These are phyloP conservation scores for Rhingia rostrata DNA, from an alignment of 2,888 invertebrate species.

Conservation along the genomic window DNA sequence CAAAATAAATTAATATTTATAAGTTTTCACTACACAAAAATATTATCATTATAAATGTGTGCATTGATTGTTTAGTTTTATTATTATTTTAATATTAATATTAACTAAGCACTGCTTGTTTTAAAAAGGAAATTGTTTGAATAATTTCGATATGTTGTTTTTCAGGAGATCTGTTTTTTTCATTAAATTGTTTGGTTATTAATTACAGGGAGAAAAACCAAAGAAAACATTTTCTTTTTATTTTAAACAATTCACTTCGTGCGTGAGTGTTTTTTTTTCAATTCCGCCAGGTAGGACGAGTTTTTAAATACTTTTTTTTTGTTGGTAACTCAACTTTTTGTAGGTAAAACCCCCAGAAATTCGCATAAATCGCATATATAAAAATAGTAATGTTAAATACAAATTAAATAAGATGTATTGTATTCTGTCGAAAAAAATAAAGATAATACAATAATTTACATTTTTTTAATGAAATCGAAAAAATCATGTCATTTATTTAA, in stretches of 20 bases:
- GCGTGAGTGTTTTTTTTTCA: conserved; percentile 43
- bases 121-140: conserved; percentile 46
- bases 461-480: conserved; percentile 62
- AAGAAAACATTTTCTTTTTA: conserved; percentile 19
- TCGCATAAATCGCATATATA: too few relatives aligned
- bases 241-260: conserved; percentile 64
- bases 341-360: too few relatives aligned
- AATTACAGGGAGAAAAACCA: conserved; percentile 65
- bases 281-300: conserved; percentile 62
- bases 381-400: too few relatives aligned
- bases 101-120: conserved; percentile 55
- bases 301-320: conserved; percentile 1
- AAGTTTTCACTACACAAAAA: conserved; percentile 40
- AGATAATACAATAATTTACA: conserved; percentile 32
- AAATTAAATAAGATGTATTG: background rate
- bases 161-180: conserved; percentile 46
- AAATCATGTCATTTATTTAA: conserved; percentile 67
- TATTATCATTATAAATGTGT: conserved; percentile 40
- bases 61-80: conserved; percentile 24
- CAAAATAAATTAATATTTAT: conserved; percentile 9
- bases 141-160: conserved; percentile 62
- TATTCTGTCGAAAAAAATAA: conserved; percentile 12
- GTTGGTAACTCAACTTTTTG: too few relatives aligned
- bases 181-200: conserved; percentile 17
- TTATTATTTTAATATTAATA: conserved; percentile 37